Evolutionary conservation across 2,888 invertebrate species (phyloP), one percentile per base, ranked within the genome.

Genomic region (Rotaria magnacalcarata): DNA sequence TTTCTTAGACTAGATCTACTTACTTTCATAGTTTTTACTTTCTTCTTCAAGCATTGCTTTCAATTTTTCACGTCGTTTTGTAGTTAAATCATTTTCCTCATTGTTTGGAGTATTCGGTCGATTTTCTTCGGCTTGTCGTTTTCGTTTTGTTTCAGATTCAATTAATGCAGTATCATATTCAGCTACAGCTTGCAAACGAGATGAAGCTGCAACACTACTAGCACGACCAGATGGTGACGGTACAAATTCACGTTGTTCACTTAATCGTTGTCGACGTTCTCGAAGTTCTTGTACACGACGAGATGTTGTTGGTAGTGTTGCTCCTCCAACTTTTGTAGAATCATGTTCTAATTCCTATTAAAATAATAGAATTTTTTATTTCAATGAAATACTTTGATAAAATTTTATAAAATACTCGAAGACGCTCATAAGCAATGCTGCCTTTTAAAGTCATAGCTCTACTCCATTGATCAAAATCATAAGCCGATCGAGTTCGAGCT

Each of bases 231-330:
- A 34, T 7, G 67, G 34, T 41, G 16, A 14, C 5, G 67, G 34
- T 67, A 7, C 34, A 34, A 4, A 19, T 6, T 67, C 67, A 67
- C 41, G 67, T 67, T 67, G 67, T 67, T 67, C 67, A 67, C 67
- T 67, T 16, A 34, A 67, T 16, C 67, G 67, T 67, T 41, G 34
- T 67, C 67, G 67, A 67, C 67, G 67, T 34, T 67, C 67, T 80
- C 80, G 43, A 47, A 80, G 24, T 47, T 80, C 80, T 80, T 80
- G 80, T 10, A 80, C 80, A 67, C 67, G 67, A 34, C 67, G 67
- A 67, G 67, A 67, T 6, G 67, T 5, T 19, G 34, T 5, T 34
- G 67, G 67, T 6, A 34, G 16, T 41, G 67, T 27, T 34, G 67
- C 5, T 67, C 6, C 5, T 67, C 19, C 19, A 34, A 19, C 0